phyloP scores from a whole-genome alignment of 2,797 vertebrate species.

The Esox lucius region DNA sequence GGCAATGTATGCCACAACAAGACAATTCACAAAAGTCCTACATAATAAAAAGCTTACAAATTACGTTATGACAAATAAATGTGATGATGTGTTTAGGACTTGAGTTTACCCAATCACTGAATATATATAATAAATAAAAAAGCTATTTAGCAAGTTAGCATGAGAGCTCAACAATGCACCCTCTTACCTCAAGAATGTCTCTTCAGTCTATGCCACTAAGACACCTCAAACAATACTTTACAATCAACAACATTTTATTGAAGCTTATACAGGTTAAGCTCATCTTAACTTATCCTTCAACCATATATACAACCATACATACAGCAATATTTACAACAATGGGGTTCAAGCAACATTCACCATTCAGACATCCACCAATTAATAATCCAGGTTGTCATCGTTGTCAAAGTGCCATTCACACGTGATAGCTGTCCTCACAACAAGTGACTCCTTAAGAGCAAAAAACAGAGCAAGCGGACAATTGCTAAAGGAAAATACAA shows the following conservation, averaged over 20 bases:
- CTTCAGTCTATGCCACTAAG: not conserved
- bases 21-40: not conserved
- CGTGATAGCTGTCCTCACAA: not conserved
- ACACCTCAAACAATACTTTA: not conserved
- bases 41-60: not conserved
- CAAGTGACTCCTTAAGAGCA: not conserved
- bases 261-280: not conserved
- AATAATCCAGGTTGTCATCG: not conserved
- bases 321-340: constrained; percentile 12
- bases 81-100: not conserved
- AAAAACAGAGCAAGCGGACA: not conserved
- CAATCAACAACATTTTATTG: constrained; percentile 9
- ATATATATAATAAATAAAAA: not conserved
- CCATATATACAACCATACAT: constrained; percentile 16
- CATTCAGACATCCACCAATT: not conserved
- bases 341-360: not conserved
- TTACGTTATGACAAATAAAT: not conserved
- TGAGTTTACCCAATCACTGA: not conserved
- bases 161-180: not conserved
- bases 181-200: not conserved
- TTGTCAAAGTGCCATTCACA: not conserved
- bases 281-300: not conserved
- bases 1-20: not conserved
- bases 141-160: not conserved
- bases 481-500: not conserved